Evolutionary conservation across 2,888 invertebrate genomes (phyloP).

Genomic region (Sinodicranocentrus sp.): DNA sequence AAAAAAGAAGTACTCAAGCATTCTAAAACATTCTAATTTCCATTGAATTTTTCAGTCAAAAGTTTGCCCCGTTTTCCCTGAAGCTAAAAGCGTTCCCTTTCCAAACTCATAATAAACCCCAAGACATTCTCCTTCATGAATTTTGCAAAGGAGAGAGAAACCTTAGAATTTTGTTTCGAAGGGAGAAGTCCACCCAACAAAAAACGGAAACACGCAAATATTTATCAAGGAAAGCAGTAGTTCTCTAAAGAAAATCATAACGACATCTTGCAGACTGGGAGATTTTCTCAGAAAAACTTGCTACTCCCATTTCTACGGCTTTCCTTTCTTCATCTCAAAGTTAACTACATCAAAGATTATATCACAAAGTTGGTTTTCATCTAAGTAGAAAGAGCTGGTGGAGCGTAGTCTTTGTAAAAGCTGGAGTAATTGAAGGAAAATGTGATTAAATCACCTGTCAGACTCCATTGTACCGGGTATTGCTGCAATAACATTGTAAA

Average conservation of each 20-base stretch:
- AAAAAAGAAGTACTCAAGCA: too few species aligned
- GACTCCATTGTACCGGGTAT: slow-evolving; percentile 75
- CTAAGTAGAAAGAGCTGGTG: slow-evolving; percentile 22
- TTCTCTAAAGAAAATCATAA: not conserved
- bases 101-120: slow-evolving; percentile 16
- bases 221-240: slow-evolving; percentile 16
- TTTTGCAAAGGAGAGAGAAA: too few species aligned
- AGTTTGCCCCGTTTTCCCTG: too few species aligned
- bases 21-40: too few species aligned
- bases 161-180: too few species aligned
- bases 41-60: too few species aligned
- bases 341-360: not conserved
- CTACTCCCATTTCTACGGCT: not conserved
- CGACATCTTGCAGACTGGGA: not conserved
- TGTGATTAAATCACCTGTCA: slow-evolving; percentile 74
- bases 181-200: too few species aligned
- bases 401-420: slow-evolving; percentile 18
- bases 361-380: not conserved
- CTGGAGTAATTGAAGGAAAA: slow-evolving; percentile 40
- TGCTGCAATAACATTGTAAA: slow-evolving; percentile 76
- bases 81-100: slow-evolving; percentile 7
- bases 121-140: slow-evolving; percentile 37
- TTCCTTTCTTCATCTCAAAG: not conserved
- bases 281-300: not conserved
- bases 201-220: slow-evolving; percentile 8